A percentile compares a stretch with the other conserved stretches of the same genome.
Conservation (phyloP, 2,797 vertebrate genomes). For the Synaphobranchus kaupii region DNA sequence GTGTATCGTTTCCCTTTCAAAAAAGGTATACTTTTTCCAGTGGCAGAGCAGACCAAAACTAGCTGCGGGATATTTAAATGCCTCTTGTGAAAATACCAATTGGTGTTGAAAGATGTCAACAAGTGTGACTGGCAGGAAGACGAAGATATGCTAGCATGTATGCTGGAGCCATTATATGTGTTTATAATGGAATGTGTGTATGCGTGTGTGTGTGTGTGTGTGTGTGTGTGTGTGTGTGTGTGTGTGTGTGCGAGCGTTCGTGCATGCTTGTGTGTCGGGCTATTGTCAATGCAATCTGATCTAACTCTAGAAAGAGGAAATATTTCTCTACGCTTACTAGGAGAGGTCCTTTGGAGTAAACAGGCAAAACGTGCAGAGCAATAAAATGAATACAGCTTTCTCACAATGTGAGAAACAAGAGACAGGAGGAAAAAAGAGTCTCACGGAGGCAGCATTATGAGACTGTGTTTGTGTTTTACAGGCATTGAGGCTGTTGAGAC, state of each 20-base stretch:
- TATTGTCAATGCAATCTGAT: not conserved
- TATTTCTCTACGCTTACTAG: not conserved
- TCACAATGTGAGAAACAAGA: not conserved
- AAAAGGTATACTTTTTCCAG: not conserved
- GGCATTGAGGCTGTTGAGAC: not conserved
- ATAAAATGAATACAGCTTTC: not conserved
- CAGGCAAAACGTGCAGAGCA: not conserved
- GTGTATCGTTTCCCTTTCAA: not conserved
- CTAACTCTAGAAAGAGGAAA: too few relatives aligned
- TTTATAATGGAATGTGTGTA: constrained; percentile 36
- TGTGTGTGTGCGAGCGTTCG: constrained; percentile 25
- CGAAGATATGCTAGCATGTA: not conserved
- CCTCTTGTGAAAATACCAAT: not conserved
- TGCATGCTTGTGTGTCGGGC: constrained; percentile 33
- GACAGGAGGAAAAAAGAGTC: not conserved
- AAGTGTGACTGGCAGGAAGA: not conserved
- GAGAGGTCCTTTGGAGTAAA: not conserved
- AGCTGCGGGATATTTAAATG: not conserved
- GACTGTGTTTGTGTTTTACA: not conserved
- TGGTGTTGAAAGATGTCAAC: not conserved
- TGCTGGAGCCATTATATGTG: constrained; percentile 28
- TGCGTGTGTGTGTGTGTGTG: constrained; percentile 34
- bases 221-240: constrained; percentile 30
- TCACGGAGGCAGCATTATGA: not conserved
- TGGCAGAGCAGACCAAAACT: constrained; percentile 1